phyloP scores from a whole-genome alignment of 2,888 invertebrate genomes.

The Drosophila nr. perissopoda region DNA sequence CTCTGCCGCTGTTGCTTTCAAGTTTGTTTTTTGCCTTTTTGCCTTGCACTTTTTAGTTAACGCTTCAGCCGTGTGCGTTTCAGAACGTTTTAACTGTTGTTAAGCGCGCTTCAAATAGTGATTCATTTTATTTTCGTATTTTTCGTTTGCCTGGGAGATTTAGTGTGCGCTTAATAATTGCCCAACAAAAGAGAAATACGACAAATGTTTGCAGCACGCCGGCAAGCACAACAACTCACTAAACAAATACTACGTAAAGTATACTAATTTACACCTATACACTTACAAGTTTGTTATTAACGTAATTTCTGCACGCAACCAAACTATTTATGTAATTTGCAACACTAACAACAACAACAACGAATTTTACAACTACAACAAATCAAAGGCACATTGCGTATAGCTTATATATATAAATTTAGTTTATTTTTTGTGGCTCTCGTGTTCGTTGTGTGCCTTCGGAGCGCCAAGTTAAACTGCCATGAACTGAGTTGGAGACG shows the following conservation, averaged over 20 bases:
- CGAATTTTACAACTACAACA: conserved; percentile 31
- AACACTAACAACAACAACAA: conserved; percentile 34
- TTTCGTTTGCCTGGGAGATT: conserved; percentile 58
- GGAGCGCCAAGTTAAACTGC: conserved; percentile 70
- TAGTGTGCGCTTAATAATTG: conserved; percentile 54
- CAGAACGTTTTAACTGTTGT: conserved; percentile 59
- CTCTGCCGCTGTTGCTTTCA: conserved; percentile 43
- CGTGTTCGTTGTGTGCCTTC: conserved; percentile 59
- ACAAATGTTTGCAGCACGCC: conserved; percentile 62
- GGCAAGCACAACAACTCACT: conserved; percentile 48
- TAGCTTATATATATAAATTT: conserved; percentile 15
- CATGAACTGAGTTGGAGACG: conserved; percentile 62
- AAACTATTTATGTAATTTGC: conserved; percentile 56
- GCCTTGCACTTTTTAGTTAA: conserved; percentile 78
- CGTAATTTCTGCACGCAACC: conserved; percentile 36
- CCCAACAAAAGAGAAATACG: conserved; percentile 51
- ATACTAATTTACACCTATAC: conserved; percentile 38
- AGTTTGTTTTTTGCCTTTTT: conserved; percentile 49
- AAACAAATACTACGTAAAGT: conserved; percentile 66
- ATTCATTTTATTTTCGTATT: conserved; percentile 14
- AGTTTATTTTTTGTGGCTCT: conserved; percentile 30
- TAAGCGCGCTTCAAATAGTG: conserved; percentile 25
- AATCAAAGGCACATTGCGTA: conserved; percentile 33
- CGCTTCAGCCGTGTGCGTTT: conserved; percentile 60
- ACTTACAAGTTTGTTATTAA: conserved; percentile 17